Evolutionary conservation across 2,113 vertebrate species (phyloP), one percentile per base, ranked within the genome.

Genomic region (Forbesichthys agassizii): DNA sequence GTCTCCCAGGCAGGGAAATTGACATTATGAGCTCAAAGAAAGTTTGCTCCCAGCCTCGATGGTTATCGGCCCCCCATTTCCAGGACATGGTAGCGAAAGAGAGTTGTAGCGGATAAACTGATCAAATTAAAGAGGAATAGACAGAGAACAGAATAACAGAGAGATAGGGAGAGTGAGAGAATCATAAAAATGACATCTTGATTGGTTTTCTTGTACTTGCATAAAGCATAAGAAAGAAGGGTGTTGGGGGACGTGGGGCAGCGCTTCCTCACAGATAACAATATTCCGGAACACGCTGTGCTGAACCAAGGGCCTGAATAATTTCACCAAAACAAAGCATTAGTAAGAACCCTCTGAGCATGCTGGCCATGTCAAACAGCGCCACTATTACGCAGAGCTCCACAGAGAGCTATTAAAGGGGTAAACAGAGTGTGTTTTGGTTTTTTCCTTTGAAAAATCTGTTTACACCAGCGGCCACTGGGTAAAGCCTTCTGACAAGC

Each of bases 1-100:
- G 42, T 12, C 9, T 51, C 46, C 47, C 33, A 33, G 67, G 11
- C 62, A 42, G 62, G 67, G 71, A 78, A 87, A 85, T 79, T 87
- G 69, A 86, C 87, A 87, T 83, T 73, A 79, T 74, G 72, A 82
- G 75, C 80, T 86, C 80, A 77, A 83, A 85, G 78, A 82, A 67
- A 78, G 77, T 74, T 81, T 86, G 74, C 83, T 85, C 80, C 66
- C 62, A 87, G 83, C 76, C 73, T 87, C 27, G 81, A 90, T 88
- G 74, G 65, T 74, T 88, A 89, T 90, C 88, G 52, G 61, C 5
- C 47, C 46, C 72, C 62, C 46, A 59, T 79, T 86, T 83, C 71
- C 74, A 79, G 58, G 56, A 61, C 73, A 59, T 75, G 64, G 51
- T 74, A 64, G 68, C 71, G 73, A 74, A 79, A 52, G 14, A 13